phyloP scores from a whole-genome alignment of 2,888 invertebrate genomes.

The Dicyrtoma fusca region DNA sequence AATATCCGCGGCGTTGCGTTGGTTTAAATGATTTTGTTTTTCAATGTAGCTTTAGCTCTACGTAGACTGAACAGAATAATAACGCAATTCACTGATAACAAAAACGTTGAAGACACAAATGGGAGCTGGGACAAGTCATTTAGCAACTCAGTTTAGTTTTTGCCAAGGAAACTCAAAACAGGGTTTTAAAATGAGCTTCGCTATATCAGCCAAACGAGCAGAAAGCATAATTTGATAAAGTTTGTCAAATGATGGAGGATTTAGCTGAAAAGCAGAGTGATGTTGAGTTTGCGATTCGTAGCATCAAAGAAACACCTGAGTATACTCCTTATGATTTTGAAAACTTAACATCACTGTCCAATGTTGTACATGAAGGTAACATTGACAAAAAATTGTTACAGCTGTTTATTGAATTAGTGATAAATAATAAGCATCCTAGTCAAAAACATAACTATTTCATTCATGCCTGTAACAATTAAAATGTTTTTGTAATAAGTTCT shows the following conservation, averaged over 20 bases:
- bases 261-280: conserved; percentile 69
- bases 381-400: too few relatives aligned
- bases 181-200: conserved; percentile 72
- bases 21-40: too few relatives aligned
- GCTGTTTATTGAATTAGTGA: too few relatives aligned
- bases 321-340: conserved; percentile 76
- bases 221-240: conserved; percentile 61
- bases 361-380: conserved; percentile 78
- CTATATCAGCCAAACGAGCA: conserved; percentile 67
- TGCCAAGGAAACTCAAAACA: conserved; percentile 74
- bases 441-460: too few relatives aligned
- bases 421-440: too few relatives aligned
- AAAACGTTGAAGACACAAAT: conserved; percentile 58
- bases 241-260: conserved; percentile 75
- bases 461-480: too few relatives aligned
- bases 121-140: conserved; percentile 59
- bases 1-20: too few relatives aligned
- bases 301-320: conserved; percentile 84
- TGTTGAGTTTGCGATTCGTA: conserved; percentile 73
- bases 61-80: too few relatives aligned
- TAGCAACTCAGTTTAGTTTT: conserved; percentile 67
- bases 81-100: too few relatives aligned
- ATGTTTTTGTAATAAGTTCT: too few relatives aligned
- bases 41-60: too few relatives aligned
- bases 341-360: conserved; percentile 73